Conservation (phyloP, 2,113 vertebrate species). For the Mormoops blainvillei region DNA sequence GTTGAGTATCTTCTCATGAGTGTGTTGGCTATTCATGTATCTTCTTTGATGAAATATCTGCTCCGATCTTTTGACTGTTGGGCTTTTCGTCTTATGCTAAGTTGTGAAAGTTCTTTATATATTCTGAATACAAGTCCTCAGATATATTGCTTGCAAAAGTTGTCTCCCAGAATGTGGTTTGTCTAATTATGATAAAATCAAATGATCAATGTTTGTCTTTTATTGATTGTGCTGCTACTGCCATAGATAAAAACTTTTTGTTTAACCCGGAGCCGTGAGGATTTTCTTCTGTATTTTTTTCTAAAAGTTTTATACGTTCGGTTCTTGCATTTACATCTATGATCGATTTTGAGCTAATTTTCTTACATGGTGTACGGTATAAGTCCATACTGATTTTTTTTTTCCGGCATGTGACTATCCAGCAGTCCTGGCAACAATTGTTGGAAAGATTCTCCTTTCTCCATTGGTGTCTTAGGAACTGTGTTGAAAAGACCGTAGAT, state of each 20-base stretch:
- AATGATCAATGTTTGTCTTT: background rate
- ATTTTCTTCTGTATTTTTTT: background rate
- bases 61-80: background rate
- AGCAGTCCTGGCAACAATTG: background rate
- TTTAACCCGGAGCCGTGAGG: background rate
- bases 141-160: background rate
- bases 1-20: background rate
- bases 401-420: background rate
- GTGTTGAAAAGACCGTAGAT: background rate
- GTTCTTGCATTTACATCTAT: background rate
- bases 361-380: background rate
- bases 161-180: background rate
- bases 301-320: background rate
- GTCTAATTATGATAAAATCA: background rate
- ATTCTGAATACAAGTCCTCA: background rate
- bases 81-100: background rate
- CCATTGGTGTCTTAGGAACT: background rate
- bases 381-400: background rate
- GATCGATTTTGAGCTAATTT: background rate
- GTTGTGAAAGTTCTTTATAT: background rate
- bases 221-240: background rate
- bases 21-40: background rate
- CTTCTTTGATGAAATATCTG: slow-evolving; percentile 8
- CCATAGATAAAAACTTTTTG: background rate
- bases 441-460: background rate